Percentiles rank a stretch among this genome's conserved stretches.
phyloP scores from a whole-genome alignment of 2,888 invertebrate genomes.

The Girardia tigrina region DNA sequence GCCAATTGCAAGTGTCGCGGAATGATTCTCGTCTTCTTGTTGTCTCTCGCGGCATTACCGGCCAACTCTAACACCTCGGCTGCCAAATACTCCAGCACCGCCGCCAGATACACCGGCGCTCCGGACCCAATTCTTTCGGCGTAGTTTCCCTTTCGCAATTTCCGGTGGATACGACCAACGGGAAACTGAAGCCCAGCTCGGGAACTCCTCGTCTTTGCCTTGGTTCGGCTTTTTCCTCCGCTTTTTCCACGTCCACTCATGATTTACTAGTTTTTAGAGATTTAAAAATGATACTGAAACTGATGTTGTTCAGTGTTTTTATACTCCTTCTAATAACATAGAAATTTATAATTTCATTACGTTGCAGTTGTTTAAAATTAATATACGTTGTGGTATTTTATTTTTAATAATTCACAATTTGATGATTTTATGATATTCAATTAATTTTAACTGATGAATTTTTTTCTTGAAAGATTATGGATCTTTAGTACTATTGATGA shows the following conservation, averaged over 20 bases:
- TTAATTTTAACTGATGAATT: too few species aligned
- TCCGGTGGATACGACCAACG: slow-evolving; percentile 23
- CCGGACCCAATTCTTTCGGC: slow-evolving; percentile 11
- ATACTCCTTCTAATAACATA: too few species aligned
- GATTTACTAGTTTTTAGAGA: too few species aligned
- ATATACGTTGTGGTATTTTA: too few species aligned
- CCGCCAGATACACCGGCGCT: slow-evolving; percentile 14
- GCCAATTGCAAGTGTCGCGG: slow-evolving; percentile 26
- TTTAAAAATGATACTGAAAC: too few species aligned
- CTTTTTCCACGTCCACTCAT: slow-evolving; percentile 35
- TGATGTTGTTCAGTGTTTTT: too few species aligned
- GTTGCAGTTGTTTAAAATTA: background rate
- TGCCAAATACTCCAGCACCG: slow-evolving; percentile 13
- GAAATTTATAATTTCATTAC: background rate
- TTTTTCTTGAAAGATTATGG: too few species aligned
- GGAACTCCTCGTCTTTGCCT: slow-evolving; percentile 11
- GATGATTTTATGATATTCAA: too few species aligned
- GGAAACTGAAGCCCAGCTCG: slow-evolving; percentile 15
- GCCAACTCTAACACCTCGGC: slow-evolving; percentile 24
- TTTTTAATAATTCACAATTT: too few species aligned
- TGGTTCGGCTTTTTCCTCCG: slow-evolving; percentile 17
- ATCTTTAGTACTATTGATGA: too few species aligned
- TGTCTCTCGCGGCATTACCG: slow-evolving; percentile 16
- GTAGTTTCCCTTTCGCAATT: slow-evolving; percentile 1
- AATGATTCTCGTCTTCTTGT: slow-evolving; percentile 7